Evolutionary conservation across 1,140 invertebrate species (phyloP).

Genomic region (Pinna nobilis): DNA sequence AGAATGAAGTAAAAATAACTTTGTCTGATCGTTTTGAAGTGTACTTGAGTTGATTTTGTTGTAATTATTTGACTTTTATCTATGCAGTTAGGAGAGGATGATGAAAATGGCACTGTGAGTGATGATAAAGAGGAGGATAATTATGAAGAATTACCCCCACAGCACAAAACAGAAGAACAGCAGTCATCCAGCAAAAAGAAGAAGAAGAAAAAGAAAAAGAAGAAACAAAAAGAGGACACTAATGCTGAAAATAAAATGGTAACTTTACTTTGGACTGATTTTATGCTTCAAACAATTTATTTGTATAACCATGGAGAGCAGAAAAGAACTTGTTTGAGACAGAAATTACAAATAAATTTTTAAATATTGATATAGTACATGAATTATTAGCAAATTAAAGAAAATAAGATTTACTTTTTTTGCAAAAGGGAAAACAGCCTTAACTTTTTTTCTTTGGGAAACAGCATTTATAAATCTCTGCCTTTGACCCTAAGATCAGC

Average conservation of each 20-base stretch:
- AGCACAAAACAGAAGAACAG: conserved; percentile 76
- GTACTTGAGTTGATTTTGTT: background rate
- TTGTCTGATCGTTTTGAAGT: too few relatives aligned
- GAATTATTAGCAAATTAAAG: background rate
- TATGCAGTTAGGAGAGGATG: conserved; percentile 79
- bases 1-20: background rate
- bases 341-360: background rate
- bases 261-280: conserved; percentile 70
- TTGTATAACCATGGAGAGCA: conserved; percentile 56
- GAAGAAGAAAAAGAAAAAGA: conserved; percentile 68
- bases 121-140: conserved; percentile 69
- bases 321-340: background rate
- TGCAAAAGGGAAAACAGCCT: too few relatives aligned
- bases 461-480: too few relatives aligned
- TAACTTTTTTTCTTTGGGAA: too few relatives aligned
- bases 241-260: conserved; percentile 79
- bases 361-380: background rate
- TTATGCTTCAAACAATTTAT: background rate
- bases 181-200: conserved; percentile 52
- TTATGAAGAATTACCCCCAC: conserved; percentile 65
- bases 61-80: conserved; percentile 32
- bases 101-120: conserved; percentile 78
- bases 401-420: background rate
- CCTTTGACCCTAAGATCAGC: too few relatives aligned
- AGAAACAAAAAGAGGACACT: conserved; percentile 79